Conservation (phyloP, 2,888 invertebrate species). For the Agriotes lineatus region DNA sequence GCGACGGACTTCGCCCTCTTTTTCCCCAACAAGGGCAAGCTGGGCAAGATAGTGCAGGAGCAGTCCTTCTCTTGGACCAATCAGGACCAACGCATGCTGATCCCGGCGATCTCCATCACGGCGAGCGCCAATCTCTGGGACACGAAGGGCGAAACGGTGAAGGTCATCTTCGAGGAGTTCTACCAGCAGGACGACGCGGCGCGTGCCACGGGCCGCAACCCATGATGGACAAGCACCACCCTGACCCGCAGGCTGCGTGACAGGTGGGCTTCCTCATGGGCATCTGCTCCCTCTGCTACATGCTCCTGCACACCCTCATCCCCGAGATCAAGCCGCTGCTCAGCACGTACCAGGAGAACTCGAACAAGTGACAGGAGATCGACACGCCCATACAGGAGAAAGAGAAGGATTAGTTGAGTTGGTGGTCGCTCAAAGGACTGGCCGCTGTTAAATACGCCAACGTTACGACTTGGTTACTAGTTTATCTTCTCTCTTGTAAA, state of each 20-base stretch:
- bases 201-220: constrained; percentile 71
- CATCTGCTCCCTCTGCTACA: constrained; percentile 87
- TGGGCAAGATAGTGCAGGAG: constrained; percentile 70
- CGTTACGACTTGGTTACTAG: no score
- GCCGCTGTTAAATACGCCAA: no score
- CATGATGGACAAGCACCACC: constrained; percentile 76
- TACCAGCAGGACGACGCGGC: constrained; percentile 76
- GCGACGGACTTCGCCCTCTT: constrained; percentile 88
- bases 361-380: constrained; percentile 72
- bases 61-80: no score
- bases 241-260: constrained; percentile 80
- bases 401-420: constrained; percentile 6
- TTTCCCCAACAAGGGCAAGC: constrained; percentile 79
- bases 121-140: constrained; percentile 89
- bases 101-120: constrained; percentile 86
- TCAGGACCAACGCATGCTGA: constrained; percentile 75
- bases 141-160: constrained; percentile 82
- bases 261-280: constrained; percentile 87
- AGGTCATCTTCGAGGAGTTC: constrained; percentile 85
- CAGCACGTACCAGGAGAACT: constrained; percentile 75
- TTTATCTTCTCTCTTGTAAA: no score
- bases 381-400: constrained; percentile 54
- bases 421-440: no score
- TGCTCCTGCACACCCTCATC: constrained; percentile 74
- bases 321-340: constrained; percentile 80